Conservation (phyloP, 2,113 vertebrate species). For the Sapajus apella region DNA sequence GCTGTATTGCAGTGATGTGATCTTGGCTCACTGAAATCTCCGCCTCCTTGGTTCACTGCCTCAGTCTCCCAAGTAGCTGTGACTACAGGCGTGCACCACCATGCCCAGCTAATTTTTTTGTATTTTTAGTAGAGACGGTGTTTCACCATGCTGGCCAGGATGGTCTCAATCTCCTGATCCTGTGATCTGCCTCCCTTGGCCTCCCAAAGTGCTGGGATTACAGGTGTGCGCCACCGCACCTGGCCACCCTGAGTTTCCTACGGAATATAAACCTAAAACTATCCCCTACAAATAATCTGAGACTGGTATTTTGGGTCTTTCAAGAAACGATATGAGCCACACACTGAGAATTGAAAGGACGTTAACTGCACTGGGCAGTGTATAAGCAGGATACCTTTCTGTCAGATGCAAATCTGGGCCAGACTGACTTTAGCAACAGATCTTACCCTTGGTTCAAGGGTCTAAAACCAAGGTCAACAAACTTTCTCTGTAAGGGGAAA, state of each 20-base stretch:
- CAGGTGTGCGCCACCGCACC: no score
- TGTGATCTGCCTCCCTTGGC: no score
- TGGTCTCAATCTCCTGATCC: no score
- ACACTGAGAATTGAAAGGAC: slow-evolving; percentile 16
- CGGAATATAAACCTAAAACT: background rate
- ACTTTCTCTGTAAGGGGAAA: background rate
- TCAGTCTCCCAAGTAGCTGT: no score
- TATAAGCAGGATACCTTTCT: background rate
- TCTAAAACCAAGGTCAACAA: background rate
- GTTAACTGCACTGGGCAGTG: background rate
- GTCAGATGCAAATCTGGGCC: background rate
- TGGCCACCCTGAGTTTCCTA: background rate
- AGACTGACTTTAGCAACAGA: background rate
- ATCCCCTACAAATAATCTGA: background rate
- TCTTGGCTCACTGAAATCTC: no score
- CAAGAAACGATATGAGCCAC: background rate
- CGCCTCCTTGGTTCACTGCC: no score
- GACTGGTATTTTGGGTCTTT: background rate
- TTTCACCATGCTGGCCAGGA: no score
- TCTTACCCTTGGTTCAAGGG: background rate
- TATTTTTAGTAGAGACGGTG: no score
- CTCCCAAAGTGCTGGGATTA: no score
- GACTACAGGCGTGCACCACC: no score
- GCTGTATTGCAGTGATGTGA: no score
- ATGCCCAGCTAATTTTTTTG: no score